Conservation (phyloP, 2,113 vertebrate species). For the Cynoglossus semilaevis region DNA sequence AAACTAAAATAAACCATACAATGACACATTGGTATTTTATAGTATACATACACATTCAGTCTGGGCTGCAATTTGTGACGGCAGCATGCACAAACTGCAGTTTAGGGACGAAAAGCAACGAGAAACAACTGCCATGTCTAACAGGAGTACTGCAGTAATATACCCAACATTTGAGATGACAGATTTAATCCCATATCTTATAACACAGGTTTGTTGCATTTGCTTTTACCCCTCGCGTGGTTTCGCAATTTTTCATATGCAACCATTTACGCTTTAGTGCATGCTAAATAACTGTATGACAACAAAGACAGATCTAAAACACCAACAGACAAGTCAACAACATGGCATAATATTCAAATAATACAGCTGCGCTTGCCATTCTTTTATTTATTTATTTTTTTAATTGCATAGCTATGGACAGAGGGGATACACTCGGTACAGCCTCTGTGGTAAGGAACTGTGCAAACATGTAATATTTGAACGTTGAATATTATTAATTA, state of each 20-base stretch:
- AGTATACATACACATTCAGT: slow-evolving; percentile 17
- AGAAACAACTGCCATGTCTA: background rate
- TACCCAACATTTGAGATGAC: slow-evolving; percentile 9
- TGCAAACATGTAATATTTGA: slow-evolving; percentile 11
- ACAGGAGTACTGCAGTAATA: slow-evolving; percentile 13
- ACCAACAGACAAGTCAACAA: slow-evolving; percentile 37
- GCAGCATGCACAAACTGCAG: slow-evolving; percentile 33
- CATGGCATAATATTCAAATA: slow-evolving; percentile 32
- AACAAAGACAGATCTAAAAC: slow-evolving; percentile 39
- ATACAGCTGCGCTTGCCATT: slow-evolving; percentile 65
- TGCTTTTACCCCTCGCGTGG: background rate
- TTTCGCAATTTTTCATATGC: background rate
- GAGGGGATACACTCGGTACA: slow-evolving; percentile 34
- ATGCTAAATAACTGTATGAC: slow-evolving; percentile 42
- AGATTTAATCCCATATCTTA: background rate
- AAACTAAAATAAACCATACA: slow-evolving; percentile 42
- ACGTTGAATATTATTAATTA: slow-evolving; percentile 7
- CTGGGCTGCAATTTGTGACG: slow-evolving; percentile 11
- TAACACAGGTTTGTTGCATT: background rate
- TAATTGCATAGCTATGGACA: slow-evolving; percentile 70
- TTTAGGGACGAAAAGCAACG: slow-evolving; percentile 15
- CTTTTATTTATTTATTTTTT: slow-evolving; percentile 38
- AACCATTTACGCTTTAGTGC: slow-evolving; percentile 28
- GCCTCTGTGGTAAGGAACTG: slow-evolving; percentile 32
- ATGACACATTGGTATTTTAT: slow-evolving; percentile 2